Conservation (phyloP, 2,888 invertebrate species). For the Cheilosia scutellata region DNA sequence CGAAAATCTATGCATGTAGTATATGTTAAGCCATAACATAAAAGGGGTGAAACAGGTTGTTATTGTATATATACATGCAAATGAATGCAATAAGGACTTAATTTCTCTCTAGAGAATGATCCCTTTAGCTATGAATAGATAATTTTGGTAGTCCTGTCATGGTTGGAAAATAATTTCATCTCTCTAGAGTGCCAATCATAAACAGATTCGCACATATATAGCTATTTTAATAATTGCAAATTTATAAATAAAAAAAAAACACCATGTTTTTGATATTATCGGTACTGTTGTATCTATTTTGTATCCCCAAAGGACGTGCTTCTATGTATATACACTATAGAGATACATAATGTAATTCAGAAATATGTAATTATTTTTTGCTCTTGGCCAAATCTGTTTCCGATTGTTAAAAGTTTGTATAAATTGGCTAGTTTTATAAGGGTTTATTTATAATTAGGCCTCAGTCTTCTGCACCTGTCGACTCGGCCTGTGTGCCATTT, state of each 20-base stretch:
- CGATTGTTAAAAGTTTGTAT: too few species aligned
- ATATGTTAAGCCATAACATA: slow-evolving; percentile 29
- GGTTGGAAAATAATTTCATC: slow-evolving; percentile 29
- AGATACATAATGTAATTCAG: not conserved
- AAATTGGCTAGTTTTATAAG: too few species aligned
- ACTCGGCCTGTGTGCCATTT: too few species aligned
- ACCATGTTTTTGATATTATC: not conserved
- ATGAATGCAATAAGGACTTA: slow-evolving; percentile 40
- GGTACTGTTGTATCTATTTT: not conserved
- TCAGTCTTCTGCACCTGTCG: too few species aligned
- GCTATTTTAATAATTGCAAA: slow-evolving; percentile 12
- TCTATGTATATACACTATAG: too few species aligned
- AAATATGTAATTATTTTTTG: slow-evolving; percentile 5
- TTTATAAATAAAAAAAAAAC: not conserved
- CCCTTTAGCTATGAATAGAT: slow-evolving; percentile 46
- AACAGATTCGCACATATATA: slow-evolving; percentile 18
- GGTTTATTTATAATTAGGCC: too few species aligned
- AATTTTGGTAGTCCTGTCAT: slow-evolving; percentile 30
- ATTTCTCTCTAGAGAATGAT: slow-evolving; percentile 27
- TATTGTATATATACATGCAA: slow-evolving; percentile 34
- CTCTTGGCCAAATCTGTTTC: not conserved
- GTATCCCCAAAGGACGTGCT: not conserved
- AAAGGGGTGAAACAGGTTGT: slow-evolving; percentile 2
- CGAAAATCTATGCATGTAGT: slow-evolving; percentile 13
- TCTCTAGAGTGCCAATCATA: slow-evolving; percentile 23